These are phyloP conservation scores for Yponomeuta plumbellus DNA, from an alignment of 2,888 invertebrate genomes.

Conservation along the genomic window DNA sequence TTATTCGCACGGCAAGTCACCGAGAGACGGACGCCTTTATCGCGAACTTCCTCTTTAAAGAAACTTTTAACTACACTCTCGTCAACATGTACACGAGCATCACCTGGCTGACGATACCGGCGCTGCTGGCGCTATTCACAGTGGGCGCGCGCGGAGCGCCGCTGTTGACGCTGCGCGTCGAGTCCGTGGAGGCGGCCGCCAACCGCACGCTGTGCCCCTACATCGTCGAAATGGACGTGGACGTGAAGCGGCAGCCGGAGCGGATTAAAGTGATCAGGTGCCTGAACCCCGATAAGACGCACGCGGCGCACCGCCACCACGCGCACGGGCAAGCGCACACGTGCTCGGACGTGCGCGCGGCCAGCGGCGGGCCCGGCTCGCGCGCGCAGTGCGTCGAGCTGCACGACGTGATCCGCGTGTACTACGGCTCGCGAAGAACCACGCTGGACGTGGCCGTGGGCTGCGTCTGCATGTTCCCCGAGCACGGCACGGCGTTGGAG, in stretches of 20 bases:
- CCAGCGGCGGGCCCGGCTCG: constrained; percentile 32
- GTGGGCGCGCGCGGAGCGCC: constrained; percentile 29
- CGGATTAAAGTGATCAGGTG: constrained; percentile 60
- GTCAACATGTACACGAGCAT: no score
- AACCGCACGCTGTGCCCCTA: constrained; percentile 62
- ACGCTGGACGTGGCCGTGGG: constrained; percentile 52
- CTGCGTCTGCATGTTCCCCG: constrained; percentile 59
- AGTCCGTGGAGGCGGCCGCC: constrained; percentile 43
- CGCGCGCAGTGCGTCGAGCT: constrained; percentile 59
- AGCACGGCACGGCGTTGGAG: constrained; percentile 26
- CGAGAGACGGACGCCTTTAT: neutral
- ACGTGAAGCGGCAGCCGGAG: constrained; percentile 49
- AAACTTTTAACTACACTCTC: neutral
- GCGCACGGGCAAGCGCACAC: constrained; percentile 34
- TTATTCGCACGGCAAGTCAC: constrained; percentile 15
- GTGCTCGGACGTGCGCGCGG: constrained; percentile 29
- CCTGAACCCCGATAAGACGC: constrained; percentile 16
- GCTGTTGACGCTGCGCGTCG: constrained; percentile 32
- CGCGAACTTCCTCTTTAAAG: neutral
- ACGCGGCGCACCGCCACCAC: constrained; percentile 37
- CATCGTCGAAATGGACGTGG: constrained; percentile 42
- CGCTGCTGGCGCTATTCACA: constrained; percentile 23
- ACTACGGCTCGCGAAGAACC: constrained; percentile 34
- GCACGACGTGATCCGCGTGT: constrained; percentile 57
- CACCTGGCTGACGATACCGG: constrained; percentile 12